Conservation (phyloP, 2,888 invertebrate genomes). For the Anodontia alba region DNA sequence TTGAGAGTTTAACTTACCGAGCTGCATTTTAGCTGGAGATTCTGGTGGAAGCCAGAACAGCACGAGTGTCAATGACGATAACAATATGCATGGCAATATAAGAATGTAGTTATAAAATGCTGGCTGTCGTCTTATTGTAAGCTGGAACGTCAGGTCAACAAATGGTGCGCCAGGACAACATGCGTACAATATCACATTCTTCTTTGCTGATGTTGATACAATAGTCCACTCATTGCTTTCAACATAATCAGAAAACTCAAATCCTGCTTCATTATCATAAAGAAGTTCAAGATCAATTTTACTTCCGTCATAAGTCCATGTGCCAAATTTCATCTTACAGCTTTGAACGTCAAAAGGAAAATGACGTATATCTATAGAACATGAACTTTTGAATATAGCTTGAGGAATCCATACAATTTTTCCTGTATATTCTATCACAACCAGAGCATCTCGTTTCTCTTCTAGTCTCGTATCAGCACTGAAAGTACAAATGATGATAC, state of each 20-base stretch:
- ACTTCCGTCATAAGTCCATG: constrained; percentile 84
- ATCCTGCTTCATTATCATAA: constrained; percentile 64
- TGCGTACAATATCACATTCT: constrained; percentile 80
- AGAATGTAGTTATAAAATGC: constrained; percentile 85
- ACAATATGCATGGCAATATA: constrained; percentile 84
- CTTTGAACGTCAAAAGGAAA: constrained; percentile 84
- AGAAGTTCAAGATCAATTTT: constrained; percentile 77
- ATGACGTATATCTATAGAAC: constrained; percentile 84
- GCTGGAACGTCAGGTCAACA: constrained; percentile 83
- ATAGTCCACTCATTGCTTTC: constrained; percentile 85
- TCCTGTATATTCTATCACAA: constrained; percentile 82
- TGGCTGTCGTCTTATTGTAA: constrained; percentile 77
- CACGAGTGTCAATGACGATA: constrained; percentile 84
- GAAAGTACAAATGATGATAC: constrained; percentile 32
- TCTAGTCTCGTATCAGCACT: constrained; percentile 84
- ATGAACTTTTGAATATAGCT: constrained; percentile 84
- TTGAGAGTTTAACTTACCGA: constrained; percentile 83
- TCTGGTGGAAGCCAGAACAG: constrained; percentile 86
- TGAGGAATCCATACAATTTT: constrained; percentile 82
- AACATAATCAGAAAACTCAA: constrained; percentile 82
- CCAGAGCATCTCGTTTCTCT: constrained; percentile 84
- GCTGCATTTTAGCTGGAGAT: constrained; percentile 85
- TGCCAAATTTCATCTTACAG: constrained; percentile 84
- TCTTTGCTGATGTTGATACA: constrained; percentile 77
- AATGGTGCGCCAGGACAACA: constrained; percentile 83